Percentiles rank a stretch among this genome's conserved stretches.
These are phyloP conservation scores for Propithecus deckenii DNA, from an alignment of 2,797 vertebrate genomes.

Conservation along the genomic window DNA sequence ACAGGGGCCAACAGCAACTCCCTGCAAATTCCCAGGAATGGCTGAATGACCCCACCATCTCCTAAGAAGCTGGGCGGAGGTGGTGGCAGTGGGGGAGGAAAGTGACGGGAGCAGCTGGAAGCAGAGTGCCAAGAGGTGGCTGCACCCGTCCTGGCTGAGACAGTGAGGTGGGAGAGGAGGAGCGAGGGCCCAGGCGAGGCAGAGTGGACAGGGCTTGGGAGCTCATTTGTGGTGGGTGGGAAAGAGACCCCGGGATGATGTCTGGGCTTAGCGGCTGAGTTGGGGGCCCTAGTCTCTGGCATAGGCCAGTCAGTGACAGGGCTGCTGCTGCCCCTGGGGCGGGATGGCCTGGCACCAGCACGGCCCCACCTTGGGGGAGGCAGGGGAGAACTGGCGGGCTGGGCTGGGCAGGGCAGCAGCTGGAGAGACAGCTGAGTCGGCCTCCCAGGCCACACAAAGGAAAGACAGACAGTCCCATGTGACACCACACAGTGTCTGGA, in stretches of 20 bases:
- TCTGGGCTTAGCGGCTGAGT: background rate
- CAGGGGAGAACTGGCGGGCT: background rate
- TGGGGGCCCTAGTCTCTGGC: background rate
- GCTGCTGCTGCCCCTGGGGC: background rate
- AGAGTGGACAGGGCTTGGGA: background rate
- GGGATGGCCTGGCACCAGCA: background rate
- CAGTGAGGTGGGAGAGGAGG: too few species aligned
- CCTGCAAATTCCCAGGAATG: background rate
- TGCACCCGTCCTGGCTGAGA: background rate
- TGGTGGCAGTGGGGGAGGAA: accelerated
- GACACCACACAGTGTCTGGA: background rate
- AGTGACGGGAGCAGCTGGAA: background rate
- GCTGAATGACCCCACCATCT: background rate
- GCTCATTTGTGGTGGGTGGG: background rate
- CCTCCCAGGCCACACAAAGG: background rate
- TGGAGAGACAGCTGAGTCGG: background rate
- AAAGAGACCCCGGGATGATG: background rate
- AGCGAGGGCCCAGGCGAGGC: background rate
- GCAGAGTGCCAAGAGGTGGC: background rate
- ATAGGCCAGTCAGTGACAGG: background rate
- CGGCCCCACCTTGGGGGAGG: background rate
- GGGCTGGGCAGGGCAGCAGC: background rate
- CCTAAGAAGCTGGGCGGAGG: background rate
- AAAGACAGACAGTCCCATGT: background rate
- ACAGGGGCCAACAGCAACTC: background rate